These are phyloP conservation scores for Lycaon pictus DNA, from an alignment of 2,113 vertebrate genomes.

Conservation along the genomic window DNA sequence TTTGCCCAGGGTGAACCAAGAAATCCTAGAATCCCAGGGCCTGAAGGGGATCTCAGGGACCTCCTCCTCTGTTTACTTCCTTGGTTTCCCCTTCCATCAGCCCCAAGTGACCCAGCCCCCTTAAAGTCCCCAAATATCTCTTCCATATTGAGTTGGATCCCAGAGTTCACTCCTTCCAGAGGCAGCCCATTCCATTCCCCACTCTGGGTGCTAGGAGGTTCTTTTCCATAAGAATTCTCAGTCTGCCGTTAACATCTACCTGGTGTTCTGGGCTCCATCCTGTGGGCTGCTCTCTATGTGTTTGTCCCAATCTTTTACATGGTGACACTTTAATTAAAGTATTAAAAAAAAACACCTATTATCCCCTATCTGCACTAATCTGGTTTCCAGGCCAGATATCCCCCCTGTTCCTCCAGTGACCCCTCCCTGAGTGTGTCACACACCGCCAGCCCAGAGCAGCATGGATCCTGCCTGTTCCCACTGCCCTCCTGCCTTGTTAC, in stretches of 20 bases:
- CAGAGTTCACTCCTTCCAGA: not conserved
- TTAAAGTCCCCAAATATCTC: not conserved
- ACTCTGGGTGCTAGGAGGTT: not conserved
- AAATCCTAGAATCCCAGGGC: not conserved
- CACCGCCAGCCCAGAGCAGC: not conserved
- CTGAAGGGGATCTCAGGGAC: not conserved
- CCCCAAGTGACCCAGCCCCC: too few relatives aligned
- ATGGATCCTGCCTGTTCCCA: not conserved
- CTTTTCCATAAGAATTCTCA: not conserved
- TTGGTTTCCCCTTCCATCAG: not conserved
- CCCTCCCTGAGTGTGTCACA: not conserved
- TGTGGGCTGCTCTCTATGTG: not conserved
- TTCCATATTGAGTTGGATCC: not conserved
- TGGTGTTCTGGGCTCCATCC: not conserved
- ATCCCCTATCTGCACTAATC: too few relatives aligned
- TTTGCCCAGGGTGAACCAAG: not conserved
- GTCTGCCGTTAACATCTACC: not conserved
- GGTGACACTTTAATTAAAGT: not conserved
- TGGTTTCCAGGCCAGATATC: not conserved
- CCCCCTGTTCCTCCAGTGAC: not conserved
- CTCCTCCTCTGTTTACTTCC: not conserved
- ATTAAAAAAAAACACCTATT: not conserved
- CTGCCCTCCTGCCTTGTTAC: too few relatives aligned
- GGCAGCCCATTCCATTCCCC: not conserved
- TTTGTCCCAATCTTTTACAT: not conserved